Evolutionary conservation across 2,113 vertebrate genomes (phyloP).

Genomic region (Brachypodius melanocephalos): DNA sequence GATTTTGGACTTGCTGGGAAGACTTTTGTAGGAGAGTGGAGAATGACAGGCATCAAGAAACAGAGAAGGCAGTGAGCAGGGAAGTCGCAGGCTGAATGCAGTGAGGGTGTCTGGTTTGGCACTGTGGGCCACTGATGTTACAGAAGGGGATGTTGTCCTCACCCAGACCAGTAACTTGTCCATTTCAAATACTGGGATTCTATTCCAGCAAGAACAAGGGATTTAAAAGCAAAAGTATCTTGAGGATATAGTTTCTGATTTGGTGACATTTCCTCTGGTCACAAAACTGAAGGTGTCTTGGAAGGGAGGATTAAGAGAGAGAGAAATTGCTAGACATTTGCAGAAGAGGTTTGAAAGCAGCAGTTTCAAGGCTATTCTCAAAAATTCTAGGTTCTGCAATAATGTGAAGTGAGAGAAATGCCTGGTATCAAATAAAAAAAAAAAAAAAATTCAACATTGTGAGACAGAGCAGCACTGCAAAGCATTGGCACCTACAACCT

Average conservation of each 20-base stretch:
- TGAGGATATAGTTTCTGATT: background rate
- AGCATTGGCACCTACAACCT: background rate
- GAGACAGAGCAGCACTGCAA: background rate
- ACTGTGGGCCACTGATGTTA: background rate
- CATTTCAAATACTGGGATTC: background rate
- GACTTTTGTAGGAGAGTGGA: accelerated
- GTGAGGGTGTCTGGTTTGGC: background rate
- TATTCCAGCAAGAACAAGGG: background rate
- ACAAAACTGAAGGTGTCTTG: background rate
- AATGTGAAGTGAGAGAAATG: background rate
- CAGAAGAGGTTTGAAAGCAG: background rate
- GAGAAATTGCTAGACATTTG: background rate
- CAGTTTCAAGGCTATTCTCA: background rate
- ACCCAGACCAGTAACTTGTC: background rate
- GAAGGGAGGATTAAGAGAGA: background rate
- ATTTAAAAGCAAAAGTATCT: background rate
- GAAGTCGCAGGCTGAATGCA: background rate
- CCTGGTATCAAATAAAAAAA: background rate
- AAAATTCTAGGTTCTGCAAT: background rate
- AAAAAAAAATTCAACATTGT: accelerated
- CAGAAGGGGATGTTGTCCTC: background rate
- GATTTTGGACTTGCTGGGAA: background rate
- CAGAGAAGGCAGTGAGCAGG: accelerated
- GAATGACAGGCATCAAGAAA: background rate
- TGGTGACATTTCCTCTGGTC: background rate